A percentile compares a stretch with the other conserved stretches of the same genome.
Evolutionary conservation across 2,797 vertebrate species (phyloP).

Genomic region (Anabacerthia variegaticeps): DNA sequence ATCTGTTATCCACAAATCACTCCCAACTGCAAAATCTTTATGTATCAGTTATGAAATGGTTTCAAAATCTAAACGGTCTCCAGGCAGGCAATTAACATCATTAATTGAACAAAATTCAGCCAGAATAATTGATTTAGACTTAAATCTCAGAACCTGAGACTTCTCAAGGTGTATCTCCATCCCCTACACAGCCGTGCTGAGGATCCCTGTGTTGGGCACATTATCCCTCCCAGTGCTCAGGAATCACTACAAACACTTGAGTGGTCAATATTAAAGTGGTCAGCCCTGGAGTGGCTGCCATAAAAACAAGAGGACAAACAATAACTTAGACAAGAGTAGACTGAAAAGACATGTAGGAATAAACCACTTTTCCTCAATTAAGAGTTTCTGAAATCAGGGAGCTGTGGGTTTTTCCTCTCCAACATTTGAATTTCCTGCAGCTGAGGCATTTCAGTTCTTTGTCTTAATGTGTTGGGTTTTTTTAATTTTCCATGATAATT

Average conservation of each 20-base stretch:
- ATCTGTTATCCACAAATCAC: neutral
- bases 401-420: neutral
- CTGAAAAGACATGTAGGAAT: neutral
- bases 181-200: rapidly evolving
- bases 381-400: neutral
- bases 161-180: neutral
- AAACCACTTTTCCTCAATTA: neutral
- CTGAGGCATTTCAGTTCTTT: neutral
- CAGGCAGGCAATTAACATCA: neutral
- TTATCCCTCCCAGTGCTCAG: neutral
- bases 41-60: neutral
- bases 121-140: neutral
- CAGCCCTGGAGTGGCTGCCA: neutral
- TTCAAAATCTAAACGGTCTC: neutral
- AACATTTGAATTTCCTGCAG: neutral
- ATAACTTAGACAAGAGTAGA: neutral
- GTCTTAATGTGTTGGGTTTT: rapidly evolving
- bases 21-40: constrained; percentile 16
- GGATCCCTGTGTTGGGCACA: rapidly evolving
- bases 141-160: neutral
- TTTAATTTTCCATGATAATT: neutral
- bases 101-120: neutral
- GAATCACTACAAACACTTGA: neutral
- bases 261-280: neutral
- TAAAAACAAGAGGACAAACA: constrained; percentile 8